phyloP scores from a whole-genome alignment of 2,888 invertebrate species.

The Habrosyne pyritoides region DNA sequence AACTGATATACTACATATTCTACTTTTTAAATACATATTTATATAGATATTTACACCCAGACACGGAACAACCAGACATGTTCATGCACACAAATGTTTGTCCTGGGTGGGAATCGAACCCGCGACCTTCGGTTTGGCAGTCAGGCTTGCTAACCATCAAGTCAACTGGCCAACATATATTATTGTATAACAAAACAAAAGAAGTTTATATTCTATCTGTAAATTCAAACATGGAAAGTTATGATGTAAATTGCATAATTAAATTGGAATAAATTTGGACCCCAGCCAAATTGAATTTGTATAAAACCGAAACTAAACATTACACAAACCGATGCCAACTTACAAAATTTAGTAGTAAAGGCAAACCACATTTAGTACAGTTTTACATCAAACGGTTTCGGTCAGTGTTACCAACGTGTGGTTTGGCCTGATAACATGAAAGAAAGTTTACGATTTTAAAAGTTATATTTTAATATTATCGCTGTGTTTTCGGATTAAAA shows the following conservation, averaged over 20 bases:
- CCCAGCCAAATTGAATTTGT: neutral
- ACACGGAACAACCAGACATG: too few species aligned
- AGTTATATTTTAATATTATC: too few species aligned
- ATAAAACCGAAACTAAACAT: neutral
- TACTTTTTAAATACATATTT: too few species aligned
- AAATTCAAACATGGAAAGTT: neutral
- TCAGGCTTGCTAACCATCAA: too few species aligned
- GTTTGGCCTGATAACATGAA: conserved; percentile 1
- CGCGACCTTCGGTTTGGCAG: too few species aligned
- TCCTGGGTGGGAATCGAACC: too few species aligned
- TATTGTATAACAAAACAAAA: too few species aligned
- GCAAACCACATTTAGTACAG: neutral
- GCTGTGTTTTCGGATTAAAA: too few species aligned
- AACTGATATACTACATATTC: too few species aligned
- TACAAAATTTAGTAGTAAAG: neutral
- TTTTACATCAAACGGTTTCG: conserved; percentile 4
- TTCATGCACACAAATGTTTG: too few species aligned
- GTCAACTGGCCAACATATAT: too few species aligned
- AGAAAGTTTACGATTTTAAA: neutral
- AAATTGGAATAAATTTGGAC: neutral
- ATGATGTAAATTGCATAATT: neutral
- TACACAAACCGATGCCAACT: neutral
- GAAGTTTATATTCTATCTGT: neutral
- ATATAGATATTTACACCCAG: too few species aligned
- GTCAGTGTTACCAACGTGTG: neutral